Evolutionary conservation across 2,888 invertebrate species (phyloP).

Genomic region (Tetragonisca angustula): DNA sequence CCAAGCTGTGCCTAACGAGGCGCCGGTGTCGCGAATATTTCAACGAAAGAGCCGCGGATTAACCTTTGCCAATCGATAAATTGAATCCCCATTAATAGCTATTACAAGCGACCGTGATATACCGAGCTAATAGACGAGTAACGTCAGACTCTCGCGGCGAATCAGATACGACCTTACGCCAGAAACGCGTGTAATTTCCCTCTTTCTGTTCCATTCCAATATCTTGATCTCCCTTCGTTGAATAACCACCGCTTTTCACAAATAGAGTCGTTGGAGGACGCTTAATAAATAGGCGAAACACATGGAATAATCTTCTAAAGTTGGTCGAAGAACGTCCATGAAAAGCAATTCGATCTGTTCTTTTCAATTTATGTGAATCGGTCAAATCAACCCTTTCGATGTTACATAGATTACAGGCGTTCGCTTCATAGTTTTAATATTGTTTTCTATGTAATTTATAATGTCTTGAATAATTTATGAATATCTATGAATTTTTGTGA

Average conservation of each 20-base stretch:
- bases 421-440: conserved; percentile 27
- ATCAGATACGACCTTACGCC: conserved; percentile 60
- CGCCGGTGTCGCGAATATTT: conserved; percentile 63
- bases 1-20: conserved; percentile 45
- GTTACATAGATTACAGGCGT: conserved; percentile 35
- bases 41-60: conserved; percentile 53
- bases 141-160: conserved; percentile 19
- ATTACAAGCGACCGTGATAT: conserved; percentile 43
- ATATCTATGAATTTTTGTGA: background rate
- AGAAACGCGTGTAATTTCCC: conserved; percentile 71
- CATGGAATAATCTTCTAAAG: conserved; percentile 60
- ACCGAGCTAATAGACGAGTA: conserved; percentile 29
- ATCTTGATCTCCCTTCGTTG: conserved; percentile 72
- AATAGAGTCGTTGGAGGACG: conserved; percentile 75
- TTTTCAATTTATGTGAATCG: background rate
- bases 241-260: conserved; percentile 51
- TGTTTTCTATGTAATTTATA: background rate
- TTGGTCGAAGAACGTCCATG: background rate
- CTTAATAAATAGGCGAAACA: conserved; percentile 73
- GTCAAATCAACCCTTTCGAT: background rate
- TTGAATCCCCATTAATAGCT: conserved; percentile 65
- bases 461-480: background rate
- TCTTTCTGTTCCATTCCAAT: conserved; percentile 26
- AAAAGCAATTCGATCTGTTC: background rate
- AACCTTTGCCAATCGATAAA: conserved; percentile 67